Conservation (phyloP, 2,888 invertebrate genomes). For the Hoplodrina ambigua region DNA sequence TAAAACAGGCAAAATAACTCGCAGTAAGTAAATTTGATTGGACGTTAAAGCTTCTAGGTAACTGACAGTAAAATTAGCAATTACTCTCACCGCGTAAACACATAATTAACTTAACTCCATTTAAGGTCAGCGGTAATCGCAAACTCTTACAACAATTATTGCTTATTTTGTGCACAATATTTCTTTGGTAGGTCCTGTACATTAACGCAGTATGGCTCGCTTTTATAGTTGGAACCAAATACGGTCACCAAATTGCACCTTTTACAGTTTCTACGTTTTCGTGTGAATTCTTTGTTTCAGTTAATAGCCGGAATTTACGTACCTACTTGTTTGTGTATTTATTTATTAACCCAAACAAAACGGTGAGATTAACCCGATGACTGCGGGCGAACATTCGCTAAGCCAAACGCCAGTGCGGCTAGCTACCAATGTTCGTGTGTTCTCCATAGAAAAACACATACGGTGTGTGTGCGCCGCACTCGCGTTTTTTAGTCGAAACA, state of each 20-base stretch:
- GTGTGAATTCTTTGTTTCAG: constrained; percentile 21
- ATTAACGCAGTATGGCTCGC: constrained; percentile 6
- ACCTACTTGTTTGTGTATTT: constrained; percentile 1
- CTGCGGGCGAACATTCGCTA: no score
- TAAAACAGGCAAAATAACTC: constrained; percentile 80
- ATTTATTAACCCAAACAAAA: no score
- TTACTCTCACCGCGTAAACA: constrained; percentile 70
- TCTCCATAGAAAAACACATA: no score
- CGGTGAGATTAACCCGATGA: no score
- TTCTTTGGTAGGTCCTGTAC: constrained; percentile 23
- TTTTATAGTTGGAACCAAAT: constrained; percentile 27
- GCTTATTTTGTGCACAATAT: neutral
- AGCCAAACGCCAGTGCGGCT: no score
- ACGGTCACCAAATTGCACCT: constrained; percentile 24
- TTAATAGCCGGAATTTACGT: constrained; percentile 10
- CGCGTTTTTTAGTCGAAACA: no score
- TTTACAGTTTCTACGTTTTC: constrained; percentile 16
- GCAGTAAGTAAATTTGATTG: constrained; percentile 81
- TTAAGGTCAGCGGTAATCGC: constrained; percentile 56
- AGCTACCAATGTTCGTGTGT: no score
- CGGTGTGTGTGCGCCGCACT: no score
- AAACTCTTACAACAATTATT: neutral
- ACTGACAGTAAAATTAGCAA: constrained; percentile 74
- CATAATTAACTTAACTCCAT: constrained; percentile 66
- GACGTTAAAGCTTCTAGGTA: constrained; percentile 80